Base-by-base conservation (phyloP, 2,797 vertebrate species). In the Nothura maculosa region DNA sequence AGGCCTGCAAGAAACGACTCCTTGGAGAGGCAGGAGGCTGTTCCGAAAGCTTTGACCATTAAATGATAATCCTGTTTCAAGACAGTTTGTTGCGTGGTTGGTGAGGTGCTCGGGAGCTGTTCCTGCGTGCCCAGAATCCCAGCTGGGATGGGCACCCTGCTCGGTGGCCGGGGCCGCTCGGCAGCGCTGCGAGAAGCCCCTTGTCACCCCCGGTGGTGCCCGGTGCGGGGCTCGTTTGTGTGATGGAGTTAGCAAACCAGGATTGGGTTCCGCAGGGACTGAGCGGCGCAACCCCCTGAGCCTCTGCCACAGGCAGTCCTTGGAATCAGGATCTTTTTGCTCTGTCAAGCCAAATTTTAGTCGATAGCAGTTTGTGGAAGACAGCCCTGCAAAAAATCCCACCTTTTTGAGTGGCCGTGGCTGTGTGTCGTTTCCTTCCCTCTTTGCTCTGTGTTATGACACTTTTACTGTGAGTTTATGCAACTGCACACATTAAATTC, bases 241-340 rank as follows among this genome's bases (percentile, higher is more conserved):
- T 17, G 0, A 9, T 11, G 68, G 28, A 38, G 19, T 81, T 52
- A 5, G 32, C 34, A 36, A 40, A 24, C 14, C 30, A 21, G 57
- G 36, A 5, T 17, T 21, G 28, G 38, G 16, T 38, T 77, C 75
- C n/a, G 57, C 54, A 75, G 24, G 27, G 30, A 10, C 0, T 3
- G 48, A 82, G 34, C 40, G 64, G 57, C 50, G 34, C 54, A 27
- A 76, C 42, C 1, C 32, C 18, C 30, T 45, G 36, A 24, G n/a
- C n/a, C 50, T 50, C 52, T 20, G 63, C 28, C 40, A 5, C 1
- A 7, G 36, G 32, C 0, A 0, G 28, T 19, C 45, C 86, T 69
- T 69, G 42, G n/a, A 34, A 78, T 5, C 1, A 20, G 42, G 6
- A 4, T 40, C 62, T 6, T 32, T 73, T 94, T 89, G 52, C 32